A percentile compares a stretch with the other conserved stretches of the same genome.
Evolutionary conservation across 2,113 vertebrate species (phyloP).

Genomic region (Empidonax traillii): DNA sequence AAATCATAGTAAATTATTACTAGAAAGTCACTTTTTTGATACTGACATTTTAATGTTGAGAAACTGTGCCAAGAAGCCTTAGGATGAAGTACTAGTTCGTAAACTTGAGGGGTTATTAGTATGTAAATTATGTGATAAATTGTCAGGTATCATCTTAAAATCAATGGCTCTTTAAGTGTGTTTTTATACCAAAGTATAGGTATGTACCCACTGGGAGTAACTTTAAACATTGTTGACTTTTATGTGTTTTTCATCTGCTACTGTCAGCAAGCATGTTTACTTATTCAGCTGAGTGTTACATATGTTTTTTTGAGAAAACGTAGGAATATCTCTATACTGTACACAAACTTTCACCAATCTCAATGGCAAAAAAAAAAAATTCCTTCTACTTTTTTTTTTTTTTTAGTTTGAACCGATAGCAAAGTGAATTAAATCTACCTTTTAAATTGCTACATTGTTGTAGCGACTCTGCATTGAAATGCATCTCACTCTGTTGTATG

Average conservation of each 20-base stretch:
- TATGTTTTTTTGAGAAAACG: background rate
- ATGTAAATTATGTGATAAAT: slow-evolving; percentile 1
- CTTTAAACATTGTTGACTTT: background rate
- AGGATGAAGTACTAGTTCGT: background rate
- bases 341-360: background rate
- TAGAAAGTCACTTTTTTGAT: background rate
- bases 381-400: background rate
- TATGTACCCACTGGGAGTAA: background rate
- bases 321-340: background rate
- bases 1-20: background rate
- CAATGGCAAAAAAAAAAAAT: background rate
- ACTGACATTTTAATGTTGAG: background rate
- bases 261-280: background rate
- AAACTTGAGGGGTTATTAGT: background rate
- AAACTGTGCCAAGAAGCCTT: background rate
- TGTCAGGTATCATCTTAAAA: background rate
- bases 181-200: background rate
- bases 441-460: slow-evolving; percentile 55
- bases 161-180: background rate
- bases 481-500: slow-evolving; percentile 57
- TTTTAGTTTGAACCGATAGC: slow-evolving; percentile 14
- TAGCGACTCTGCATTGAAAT: slow-evolving; percentile 45
- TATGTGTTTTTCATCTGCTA: background rate
- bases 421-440: slow-evolving; percentile 29
- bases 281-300: background rate